A percentile compares a stretch with the other conserved stretches of the same genome.
Conservation (phyloP, 2,888 invertebrate species). For the Craniophora ligustri region DNA sequence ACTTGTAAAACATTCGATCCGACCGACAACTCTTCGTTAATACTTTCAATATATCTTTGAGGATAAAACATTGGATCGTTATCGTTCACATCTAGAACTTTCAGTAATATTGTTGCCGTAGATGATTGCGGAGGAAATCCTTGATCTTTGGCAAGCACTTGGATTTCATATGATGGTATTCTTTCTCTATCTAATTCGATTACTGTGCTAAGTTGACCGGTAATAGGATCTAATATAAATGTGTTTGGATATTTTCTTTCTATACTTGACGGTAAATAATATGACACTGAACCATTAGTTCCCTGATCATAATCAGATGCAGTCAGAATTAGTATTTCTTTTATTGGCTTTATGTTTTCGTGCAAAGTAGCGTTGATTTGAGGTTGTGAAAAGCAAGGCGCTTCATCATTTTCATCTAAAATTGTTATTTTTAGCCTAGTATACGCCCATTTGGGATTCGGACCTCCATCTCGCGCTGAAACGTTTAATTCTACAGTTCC, state of each 20-base stretch:
- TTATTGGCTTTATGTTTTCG: conserved; percentile 94
- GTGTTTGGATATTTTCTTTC: conserved; percentile 94
- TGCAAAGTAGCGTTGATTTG: conserved; percentile 92
- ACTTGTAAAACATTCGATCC: conserved; percentile 92
- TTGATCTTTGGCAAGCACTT: conserved; percentile 96
- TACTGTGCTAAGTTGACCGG: conserved; percentile 94
- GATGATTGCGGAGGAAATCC: conserved; percentile 97
- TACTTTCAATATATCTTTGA: conserved; percentile 93
- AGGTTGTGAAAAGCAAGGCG: conserved; percentile 94
- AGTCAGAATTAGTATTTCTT: conserved; percentile 94
- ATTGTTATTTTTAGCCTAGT: conserved; percentile 96
- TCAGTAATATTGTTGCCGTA: conserved; percentile 94
- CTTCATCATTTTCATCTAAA: conserved; percentile 98
- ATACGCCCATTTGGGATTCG: conserved; percentile 97
- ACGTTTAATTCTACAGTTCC: conserved; percentile 96
- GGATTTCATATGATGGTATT: conserved; percentile 93
- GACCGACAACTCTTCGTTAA: conserved; percentile 91
- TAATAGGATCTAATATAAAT: conserved; percentile 94
- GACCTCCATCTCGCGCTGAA: conserved; percentile 97
- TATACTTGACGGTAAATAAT: conserved; percentile 93
- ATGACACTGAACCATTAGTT: conserved; percentile 96
- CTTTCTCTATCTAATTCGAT: conserved; percentile 94
- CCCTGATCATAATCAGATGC: conserved; percentile 98
- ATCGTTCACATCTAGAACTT: conserved; percentile 96
- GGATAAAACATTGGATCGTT: conserved; percentile 98